phyloP scores from a whole-genome alignment of 2,113 vertebrate genomes.

The Hucho hucho region DNA sequence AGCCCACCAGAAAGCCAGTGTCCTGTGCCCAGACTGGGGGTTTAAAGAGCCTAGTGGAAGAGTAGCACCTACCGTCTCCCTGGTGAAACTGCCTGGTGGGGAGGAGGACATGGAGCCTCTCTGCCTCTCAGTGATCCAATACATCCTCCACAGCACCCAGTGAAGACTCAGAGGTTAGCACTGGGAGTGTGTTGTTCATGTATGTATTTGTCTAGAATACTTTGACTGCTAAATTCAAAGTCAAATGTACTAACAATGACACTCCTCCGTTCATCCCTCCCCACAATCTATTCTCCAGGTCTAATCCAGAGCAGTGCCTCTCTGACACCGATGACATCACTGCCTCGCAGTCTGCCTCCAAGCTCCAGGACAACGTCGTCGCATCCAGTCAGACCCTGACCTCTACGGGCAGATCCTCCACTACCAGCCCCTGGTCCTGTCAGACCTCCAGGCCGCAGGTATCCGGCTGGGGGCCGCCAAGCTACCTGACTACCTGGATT shows the following conservation, averaged over 20 bases:
- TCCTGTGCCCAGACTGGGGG: constrained; percentile 21
- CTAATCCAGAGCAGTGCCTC: constrained; percentile 73
- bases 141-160: constrained; percentile 73
- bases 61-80: too few relatives aligned
- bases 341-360: constrained; percentile 75
- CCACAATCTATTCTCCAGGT: constrained; percentile 39
- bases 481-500: constrained; percentile 87
- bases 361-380: constrained; percentile 68
- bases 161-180: constrained; percentile 76
- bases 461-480: constrained; percentile 80
- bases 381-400: constrained; percentile 75
- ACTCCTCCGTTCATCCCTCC: not conserved
- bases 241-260: not conserved
- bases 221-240: not conserved
- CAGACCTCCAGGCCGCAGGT: constrained; percentile 80
- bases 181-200: not conserved
- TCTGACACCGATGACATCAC: constrained; percentile 68
- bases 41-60: constrained; percentile 60
- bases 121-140: constrained; percentile 78
- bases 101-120: constrained; percentile 43
- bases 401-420: constrained; percentile 82
- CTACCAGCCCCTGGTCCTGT: constrained; percentile 88
- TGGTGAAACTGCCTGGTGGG: not conserved
- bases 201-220: not conserved
- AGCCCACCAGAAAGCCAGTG: not conserved